These are phyloP conservation scores for Onychostruthus taczanowskii DNA, from an alignment of 2,113 vertebrate genomes.

Conservation along the genomic window DNA sequence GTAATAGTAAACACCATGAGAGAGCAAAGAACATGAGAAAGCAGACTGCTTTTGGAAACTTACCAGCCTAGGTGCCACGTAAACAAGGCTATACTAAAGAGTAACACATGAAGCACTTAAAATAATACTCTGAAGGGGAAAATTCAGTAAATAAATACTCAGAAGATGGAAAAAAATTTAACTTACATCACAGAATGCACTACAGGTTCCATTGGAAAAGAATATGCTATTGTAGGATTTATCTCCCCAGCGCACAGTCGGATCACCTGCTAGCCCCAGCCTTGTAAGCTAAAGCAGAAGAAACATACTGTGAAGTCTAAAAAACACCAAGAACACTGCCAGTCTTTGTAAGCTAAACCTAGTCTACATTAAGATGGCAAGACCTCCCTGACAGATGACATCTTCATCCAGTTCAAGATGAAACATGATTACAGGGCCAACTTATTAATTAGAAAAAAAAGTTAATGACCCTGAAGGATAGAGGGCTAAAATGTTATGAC, in stretches of 20 bases:
- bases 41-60: neutral
- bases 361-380: neutral
- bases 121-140: neutral
- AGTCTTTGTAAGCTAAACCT: neutral
- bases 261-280: conserved; percentile 79
- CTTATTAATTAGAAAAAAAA: neutral
- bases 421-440: neutral
- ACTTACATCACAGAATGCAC: conserved; percentile 90
- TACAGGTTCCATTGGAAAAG: conserved; percentile 85
- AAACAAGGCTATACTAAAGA: neutral
- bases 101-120: neutral
- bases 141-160: neutral
- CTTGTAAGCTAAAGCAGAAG: conserved; percentile 72
- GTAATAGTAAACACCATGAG: neutral
- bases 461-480: neutral
- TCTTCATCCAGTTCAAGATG: neutral
- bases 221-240: conserved; percentile 88
- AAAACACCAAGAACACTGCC: neutral
- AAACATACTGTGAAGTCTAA: neutral
- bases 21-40: neutral
- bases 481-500: neutral
- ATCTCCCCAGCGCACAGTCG: conserved; percentile 91
- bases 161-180: neutral
- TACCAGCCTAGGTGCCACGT: neutral
- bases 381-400: neutral